Evolutionary conservation across 2,888 invertebrate genomes (phyloP).

Genomic region (Tetranychus truncatus): DNA sequence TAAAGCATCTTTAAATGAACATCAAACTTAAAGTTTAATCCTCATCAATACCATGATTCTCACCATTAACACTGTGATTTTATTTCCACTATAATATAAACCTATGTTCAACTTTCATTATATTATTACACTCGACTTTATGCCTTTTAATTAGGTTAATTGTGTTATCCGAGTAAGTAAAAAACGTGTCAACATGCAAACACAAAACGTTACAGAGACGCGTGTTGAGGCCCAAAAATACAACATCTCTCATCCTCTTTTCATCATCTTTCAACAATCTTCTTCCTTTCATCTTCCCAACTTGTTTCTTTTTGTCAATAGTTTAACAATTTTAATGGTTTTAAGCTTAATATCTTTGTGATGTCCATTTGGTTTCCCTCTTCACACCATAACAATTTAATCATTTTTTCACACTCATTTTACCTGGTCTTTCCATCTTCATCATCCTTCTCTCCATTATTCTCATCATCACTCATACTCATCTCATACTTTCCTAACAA

Average conservation of each 20-base stretch:
- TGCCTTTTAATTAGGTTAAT: not conserved
- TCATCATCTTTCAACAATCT: not conserved
- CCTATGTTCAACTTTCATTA: not conserved
- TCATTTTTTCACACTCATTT: not conserved
- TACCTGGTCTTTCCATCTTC: not conserved
- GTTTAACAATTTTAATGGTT: conserved; percentile 4
- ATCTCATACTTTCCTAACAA: conserved; percentile 10
- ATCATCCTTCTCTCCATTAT: not conserved
- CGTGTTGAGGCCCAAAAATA: not conserved
- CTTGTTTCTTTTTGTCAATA: too few species aligned
- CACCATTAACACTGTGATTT: not conserved
- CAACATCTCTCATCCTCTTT: not conserved
- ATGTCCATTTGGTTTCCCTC: not conserved
- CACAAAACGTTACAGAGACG: not conserved
- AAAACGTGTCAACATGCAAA: not conserved
- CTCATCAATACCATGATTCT: not conserved
- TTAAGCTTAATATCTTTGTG: conserved; percentile 15
- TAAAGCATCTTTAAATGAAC: not conserved
- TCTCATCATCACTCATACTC: conserved; percentile 4
- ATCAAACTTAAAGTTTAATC: not conserved
- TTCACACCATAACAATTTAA: conserved; percentile 12
- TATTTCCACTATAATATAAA: not conserved
- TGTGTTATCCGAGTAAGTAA: not conserved
- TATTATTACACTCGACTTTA: not conserved
- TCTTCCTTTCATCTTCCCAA: too few species aligned